Base-by-base conservation (phyloP, 2,113 vertebrate genomes). In the Alces alces region DNA sequence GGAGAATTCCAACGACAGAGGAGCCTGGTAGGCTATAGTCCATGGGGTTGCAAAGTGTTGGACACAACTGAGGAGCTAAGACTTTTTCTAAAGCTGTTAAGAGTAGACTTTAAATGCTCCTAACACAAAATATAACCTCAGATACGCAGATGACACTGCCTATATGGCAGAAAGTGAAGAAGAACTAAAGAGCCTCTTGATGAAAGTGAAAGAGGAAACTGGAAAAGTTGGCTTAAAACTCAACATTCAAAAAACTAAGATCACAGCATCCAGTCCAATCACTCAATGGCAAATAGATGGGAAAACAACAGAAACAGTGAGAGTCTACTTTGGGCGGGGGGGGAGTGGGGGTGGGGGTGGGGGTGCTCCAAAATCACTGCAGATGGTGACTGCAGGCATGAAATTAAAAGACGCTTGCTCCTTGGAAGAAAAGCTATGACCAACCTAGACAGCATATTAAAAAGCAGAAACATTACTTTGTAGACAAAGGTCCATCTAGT, bases 141-240 rank as follows among this genome's bases (percentile, higher is more conserved):
- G n/a, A 36, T 70, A 39, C 2, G 21, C n/a, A 70, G n/a, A 70
- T 39, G 66, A 12, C n/a, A 70, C n/a, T 70, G 21, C 9, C 2
- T 2, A 0, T 12, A 36, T 39, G 19, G 0, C n/a, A 70, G 66
- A 70, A 70, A 70, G n/a, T 2, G 10, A 12, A 36, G n/a, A 70
- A 36, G 17, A 70, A 36, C n/a, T 70, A 39, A 23, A 66, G 7
- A 66, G n/a, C 9, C 17, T 21, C 33, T 66, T 66, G 64, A 66
- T 36, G n/a, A 36, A 66, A 66, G 64, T 36, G n/a, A 66, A 36
- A 66, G 17, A 36, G 17, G n/a, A 66, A 17, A 66, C n/a, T 11
- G 9, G n/a, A 66, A 66, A 66, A 66, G 8, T 11, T 66, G 17
- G 33, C 64, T 66, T 66, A 66, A 66, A 66, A 66, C 17, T 66